Percentiles rank a stretch among this genome's conserved stretches.
These are phyloP conservation scores for Regulus satrapa DNA, from an alignment of 2,113 vertebrate species.

Conservation along the genomic window DNA sequence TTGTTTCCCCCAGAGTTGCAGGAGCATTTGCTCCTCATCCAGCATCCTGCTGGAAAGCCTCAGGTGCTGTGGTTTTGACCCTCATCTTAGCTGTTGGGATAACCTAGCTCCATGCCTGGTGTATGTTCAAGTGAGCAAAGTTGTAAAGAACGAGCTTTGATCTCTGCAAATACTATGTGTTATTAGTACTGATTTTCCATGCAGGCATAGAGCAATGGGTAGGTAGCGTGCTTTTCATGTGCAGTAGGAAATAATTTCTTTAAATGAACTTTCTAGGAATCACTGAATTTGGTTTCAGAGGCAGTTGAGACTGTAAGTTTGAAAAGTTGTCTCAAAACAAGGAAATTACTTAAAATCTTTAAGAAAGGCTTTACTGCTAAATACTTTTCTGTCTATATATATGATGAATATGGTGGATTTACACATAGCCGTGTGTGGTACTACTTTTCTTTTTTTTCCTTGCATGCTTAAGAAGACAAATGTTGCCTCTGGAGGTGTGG, in stretches of 20 bases:
- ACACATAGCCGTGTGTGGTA: background rate
- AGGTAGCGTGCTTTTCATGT: background rate
- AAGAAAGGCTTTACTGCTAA: background rate
- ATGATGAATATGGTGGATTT: background rate
- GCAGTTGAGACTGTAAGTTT: background rate
- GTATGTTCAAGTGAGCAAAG: background rate
- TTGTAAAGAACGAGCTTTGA: background rate
- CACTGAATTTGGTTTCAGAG: background rate
- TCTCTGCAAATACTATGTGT: background rate
- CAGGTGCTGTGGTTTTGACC: background rate
- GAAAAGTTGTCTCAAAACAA: background rate
- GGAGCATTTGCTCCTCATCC: too few relatives aligned
- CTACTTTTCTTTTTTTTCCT: background rate
- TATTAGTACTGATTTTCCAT: fast-evolving
- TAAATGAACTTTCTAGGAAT: background rate
- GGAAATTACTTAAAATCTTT: background rate
- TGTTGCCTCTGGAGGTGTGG: background rate
- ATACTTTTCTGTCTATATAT: background rate
- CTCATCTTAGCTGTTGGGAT: background rate
- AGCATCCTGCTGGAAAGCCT: background rate
- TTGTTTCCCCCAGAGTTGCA: background rate
- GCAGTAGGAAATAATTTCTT: background rate
- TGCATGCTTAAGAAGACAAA: background rate
- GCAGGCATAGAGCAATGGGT: background rate
- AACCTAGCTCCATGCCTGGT: background rate